Conservation (phyloP, 2,113 vertebrate species). For the Vulpes lagopus region DNA sequence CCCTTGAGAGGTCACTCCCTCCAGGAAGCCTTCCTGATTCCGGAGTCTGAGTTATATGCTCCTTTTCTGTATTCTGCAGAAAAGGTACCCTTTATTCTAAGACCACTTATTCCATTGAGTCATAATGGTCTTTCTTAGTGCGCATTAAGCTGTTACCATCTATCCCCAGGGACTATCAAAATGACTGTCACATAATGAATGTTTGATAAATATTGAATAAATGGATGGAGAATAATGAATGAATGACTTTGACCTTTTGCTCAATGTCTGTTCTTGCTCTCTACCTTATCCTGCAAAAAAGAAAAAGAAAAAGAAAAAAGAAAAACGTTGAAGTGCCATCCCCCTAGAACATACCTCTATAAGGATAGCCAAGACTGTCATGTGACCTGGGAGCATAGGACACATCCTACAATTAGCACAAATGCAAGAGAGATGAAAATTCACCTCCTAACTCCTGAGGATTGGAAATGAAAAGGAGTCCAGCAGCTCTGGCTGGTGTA, state of each 20-base stretch:
- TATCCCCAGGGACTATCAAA: background rate
- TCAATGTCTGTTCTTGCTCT: background rate
- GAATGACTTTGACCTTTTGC: background rate
- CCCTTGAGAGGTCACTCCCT: background rate
- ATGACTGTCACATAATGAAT: background rate
- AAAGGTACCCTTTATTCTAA: background rate
- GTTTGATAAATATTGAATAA: background rate
- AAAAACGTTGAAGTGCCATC: background rate
- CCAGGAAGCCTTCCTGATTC: background rate
- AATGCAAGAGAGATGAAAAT: background rate
- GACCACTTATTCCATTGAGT: background rate
- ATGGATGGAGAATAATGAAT: background rate
- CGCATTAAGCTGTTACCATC: background rate
- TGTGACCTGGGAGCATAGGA: background rate
- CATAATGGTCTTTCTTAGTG: background rate
- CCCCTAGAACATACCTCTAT: background rate
- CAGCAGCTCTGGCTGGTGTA: background rate
- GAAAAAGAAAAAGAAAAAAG: no score
- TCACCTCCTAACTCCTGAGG: rapidly evolving
- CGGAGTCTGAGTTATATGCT: background rate
- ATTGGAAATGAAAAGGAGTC: background rate
- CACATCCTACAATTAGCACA: background rate
- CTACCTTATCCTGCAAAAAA: background rate
- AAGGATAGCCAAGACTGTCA: background rate
- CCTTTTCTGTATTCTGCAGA: background rate